phyloP scores from a whole-genome alignment of 2,113 vertebrate species.

The Phrynosoma platyrhinos region DNA sequence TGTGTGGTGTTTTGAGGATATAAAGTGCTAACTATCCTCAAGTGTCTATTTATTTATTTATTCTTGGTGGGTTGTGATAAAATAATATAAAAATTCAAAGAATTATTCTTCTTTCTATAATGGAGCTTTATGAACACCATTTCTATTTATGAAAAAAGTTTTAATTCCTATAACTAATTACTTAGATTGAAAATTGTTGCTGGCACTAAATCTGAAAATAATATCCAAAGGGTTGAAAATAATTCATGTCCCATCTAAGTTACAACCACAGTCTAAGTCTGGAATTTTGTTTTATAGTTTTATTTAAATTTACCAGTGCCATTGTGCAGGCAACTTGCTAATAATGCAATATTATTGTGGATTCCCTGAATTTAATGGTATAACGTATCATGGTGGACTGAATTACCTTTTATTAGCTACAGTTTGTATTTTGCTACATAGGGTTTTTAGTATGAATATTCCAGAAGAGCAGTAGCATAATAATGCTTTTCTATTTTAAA shows the following conservation, averaged over 20 bases:
- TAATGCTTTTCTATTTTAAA: constrained; percentile 76
- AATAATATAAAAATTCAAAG: constrained; percentile 60
- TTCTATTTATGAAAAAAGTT: constrained; percentile 52
- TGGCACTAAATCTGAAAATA: constrained; percentile 52
- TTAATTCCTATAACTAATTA: constrained; percentile 53
- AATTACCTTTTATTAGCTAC: constrained; percentile 72
- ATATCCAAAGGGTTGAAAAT: constrained; percentile 16
- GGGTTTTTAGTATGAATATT: constrained; percentile 74
- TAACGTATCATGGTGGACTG: constrained; percentile 69
- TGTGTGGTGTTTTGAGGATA: constrained; percentile 61
- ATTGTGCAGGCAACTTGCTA: constrained; percentile 57
- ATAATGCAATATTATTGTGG: constrained; percentile 50
- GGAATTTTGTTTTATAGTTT: constrained; percentile 44
- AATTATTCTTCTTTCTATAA: constrained; percentile 67
- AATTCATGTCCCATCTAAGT: constrained; percentile 49
- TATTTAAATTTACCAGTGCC: constrained; percentile 48
- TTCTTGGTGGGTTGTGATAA: constrained; percentile 68
- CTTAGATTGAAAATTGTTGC: constrained; percentile 30
- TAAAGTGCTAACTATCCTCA: constrained; percentile 57
- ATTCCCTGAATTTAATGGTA: constrained; percentile 65
- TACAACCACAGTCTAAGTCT: constrained; percentile 48
- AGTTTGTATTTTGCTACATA: constrained; percentile 75
- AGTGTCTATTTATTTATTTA: constrained; percentile 62
- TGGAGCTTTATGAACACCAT: constrained; percentile 69
- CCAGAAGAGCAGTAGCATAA: constrained; percentile 73